phyloP scores from a whole-genome alignment of 2,113 vertebrate species.

The Numida meleagris region DNA sequence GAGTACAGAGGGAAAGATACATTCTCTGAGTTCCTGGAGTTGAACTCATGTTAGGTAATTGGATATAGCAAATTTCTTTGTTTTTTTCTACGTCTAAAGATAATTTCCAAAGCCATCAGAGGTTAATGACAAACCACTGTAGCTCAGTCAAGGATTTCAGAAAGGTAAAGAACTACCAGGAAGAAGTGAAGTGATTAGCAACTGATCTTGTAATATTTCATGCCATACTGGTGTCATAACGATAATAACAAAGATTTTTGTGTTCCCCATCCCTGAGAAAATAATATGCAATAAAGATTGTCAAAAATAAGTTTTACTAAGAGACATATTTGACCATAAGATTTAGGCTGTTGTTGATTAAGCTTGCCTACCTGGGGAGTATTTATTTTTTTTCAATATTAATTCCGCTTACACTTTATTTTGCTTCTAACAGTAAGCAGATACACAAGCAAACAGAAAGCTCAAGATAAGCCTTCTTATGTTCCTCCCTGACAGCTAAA shows the following conservation, averaged over 20 bases:
- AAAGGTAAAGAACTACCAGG: not conserved
- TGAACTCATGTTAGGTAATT: not conserved
- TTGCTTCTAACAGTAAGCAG: not conserved
- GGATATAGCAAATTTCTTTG: not conserved
- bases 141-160: not conserved
- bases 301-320: not conserved
- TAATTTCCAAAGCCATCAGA: conserved; percentile 10
- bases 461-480: not conserved
- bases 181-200: not conserved
- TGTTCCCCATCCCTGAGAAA: not conserved
- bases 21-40: not conserved
- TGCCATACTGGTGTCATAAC: not conserved
- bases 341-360: not conserved
- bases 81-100: not conserved
- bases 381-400: not conserved
- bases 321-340: not conserved
- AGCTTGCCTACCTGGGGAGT: not conserved
- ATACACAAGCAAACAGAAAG: not conserved
- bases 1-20: too few species aligned
- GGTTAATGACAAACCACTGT: not conserved
- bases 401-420: not conserved
- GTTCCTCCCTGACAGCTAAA: not conserved
- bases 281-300: not conserved
- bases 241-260: not conserved
- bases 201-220: not conserved